Evolutionary conservation across 2,113 vertebrate species (phyloP), one percentile per base, ranked within the genome.

Genomic region (Daboia siamensis): DNA sequence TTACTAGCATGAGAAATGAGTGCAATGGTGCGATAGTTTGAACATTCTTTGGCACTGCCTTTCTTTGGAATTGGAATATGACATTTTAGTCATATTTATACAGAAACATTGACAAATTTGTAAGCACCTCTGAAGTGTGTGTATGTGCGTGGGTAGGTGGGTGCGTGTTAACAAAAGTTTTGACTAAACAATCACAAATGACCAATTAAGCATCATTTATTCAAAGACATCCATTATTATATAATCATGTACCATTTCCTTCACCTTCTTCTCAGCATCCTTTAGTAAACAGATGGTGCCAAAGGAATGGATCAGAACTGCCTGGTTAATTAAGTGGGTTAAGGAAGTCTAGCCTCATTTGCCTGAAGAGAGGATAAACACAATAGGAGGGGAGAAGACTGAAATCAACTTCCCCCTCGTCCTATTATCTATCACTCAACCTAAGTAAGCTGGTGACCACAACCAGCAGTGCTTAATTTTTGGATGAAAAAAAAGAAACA

Each of bases 251-350:
- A 84, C 74, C 55, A 84, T 86, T 92, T 89, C 54, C 84, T 92
- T 90, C 88, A 64, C 46, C 74, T 90, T 64, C 88, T 64, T 51
- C 88, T 59, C 80, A 20, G 80, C 55, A 64, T 93, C 56, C 54
- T 93, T 92, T 93, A 90, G 46, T 44, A n/a, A 90, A 55, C 88
- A 61, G 88, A 93, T 64, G 88, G 88, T 84, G n/a, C 88, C 80
- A 93, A 90, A 24, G 57, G 56, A 93, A 90, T 93, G 88, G 85
- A 85, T 90, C 88, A 86, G 92, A 93, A n/a, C 55, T 33, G 46
- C 33, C 88, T 93, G 64, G 56, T 52, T 93, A 90, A 92, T 89
- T 55, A 90, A 92, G 54, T 26, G 84, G 55, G 39, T 12, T 39
- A 56, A 23, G 24, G 29, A 61, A 89, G 21, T 57, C 29, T 46